These are phyloP conservation scores for Heterochromis multidens DNA, from an alignment of 2,113 vertebrate species.

Conservation along the genomic window DNA sequence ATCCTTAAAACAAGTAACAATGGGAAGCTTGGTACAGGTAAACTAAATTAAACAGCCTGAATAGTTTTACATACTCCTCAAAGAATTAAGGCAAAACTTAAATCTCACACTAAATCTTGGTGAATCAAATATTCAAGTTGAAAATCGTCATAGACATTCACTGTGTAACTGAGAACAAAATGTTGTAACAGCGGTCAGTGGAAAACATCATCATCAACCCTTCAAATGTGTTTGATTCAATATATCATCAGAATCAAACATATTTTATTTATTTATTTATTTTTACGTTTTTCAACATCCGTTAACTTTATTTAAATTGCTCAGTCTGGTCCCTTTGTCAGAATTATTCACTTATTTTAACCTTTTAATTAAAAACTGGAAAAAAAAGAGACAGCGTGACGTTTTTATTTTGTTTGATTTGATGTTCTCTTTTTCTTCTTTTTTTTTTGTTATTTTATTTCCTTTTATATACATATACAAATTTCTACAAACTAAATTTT, in stretches of 20 bases:
- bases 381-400: no score
- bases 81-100: not conserved
- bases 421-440: no score
- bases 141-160: fast-evolving
- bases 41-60: not conserved
- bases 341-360: not conserved
- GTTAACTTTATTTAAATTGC: not conserved
- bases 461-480: no score
- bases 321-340: fast-evolving
- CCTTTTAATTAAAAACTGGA: no score
- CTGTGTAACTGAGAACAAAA: not conserved
- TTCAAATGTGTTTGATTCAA: no score
- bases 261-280: not conserved
- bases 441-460: no score
- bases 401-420: no score
- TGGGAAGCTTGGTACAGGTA: not conserved
- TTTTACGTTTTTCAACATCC: not conserved
- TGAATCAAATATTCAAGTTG: not conserved
- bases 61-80: not conserved
- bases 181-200: not conserved
- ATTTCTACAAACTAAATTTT: no score
- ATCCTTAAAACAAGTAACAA: not conserved
- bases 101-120: not conserved
- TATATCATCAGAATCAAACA: no score
- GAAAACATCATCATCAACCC: not conserved